These are phyloP conservation scores for Cherax destructor DNA, from an alignment of 1,140 invertebrate species.

Conservation along the genomic window DNA sequence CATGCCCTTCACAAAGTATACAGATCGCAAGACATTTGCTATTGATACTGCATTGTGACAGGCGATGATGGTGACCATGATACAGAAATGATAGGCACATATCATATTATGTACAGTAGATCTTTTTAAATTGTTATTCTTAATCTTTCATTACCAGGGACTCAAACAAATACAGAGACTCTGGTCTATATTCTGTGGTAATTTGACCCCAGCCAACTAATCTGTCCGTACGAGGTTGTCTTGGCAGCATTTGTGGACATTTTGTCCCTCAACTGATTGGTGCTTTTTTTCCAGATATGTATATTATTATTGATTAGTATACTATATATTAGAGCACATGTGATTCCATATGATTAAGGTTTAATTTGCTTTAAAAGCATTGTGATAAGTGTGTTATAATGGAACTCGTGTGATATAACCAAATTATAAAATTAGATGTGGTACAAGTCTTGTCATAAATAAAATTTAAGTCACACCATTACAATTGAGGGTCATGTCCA, in stretches of 20 bases:
- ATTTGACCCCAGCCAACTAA: slow-evolving; percentile 67
- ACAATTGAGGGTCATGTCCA: slow-evolving; percentile 66
- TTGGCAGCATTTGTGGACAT: slow-evolving; percentile 61
- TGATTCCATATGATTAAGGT: slow-evolving; percentile 62
- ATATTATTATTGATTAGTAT: slow-evolving; percentile 47
- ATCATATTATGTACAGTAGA: slow-evolving; percentile 66
- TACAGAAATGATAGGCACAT: slow-evolving; percentile 66
- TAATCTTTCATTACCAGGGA: slow-evolving; percentile 60
- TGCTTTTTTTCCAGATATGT: slow-evolving; percentile 63
- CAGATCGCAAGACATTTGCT: slow-evolving; percentile 53
- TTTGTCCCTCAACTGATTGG: slow-evolving; percentile 61
- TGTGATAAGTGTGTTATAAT: slow-evolving; percentile 61
- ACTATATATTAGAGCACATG: slow-evolving; percentile 61
- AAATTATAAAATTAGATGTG: slow-evolving; percentile 64
- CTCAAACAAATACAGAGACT: slow-evolving; percentile 46
- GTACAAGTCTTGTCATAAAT: slow-evolving; percentile 44
- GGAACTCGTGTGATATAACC: slow-evolving; percentile 61
- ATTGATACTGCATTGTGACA: slow-evolving; percentile 66
- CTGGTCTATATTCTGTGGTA: slow-evolving; percentile 60
- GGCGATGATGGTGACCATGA: slow-evolving; percentile 61
- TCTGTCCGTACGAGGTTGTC: slow-evolving; percentile 67
- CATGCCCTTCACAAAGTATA: slow-evolving; percentile 49
- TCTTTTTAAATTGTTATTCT: slow-evolving; percentile 66
- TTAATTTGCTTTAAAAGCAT: slow-evolving; percentile 54
- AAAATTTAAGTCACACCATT: slow-evolving; percentile 62